Percentiles rank a stretch among this genome's conserved stretches.
phyloP scores from a whole-genome alignment of 1,140 invertebrate species.

The Condylostylus longicornis region DNA sequence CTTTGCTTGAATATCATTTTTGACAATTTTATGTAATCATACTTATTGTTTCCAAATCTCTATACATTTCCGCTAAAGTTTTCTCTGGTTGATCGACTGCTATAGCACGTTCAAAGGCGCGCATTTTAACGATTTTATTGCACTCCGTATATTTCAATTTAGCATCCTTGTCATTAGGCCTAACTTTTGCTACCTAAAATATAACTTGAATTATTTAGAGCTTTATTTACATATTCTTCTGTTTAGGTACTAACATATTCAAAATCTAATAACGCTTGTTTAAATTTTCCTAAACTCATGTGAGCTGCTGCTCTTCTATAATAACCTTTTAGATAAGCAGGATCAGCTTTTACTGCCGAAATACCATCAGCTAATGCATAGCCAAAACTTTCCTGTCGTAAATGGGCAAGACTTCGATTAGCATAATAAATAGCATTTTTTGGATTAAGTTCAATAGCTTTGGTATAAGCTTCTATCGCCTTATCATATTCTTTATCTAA shows the following conservation, averaged over 20 bases:
- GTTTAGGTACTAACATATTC: conserved; percentile 61
- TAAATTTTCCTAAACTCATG: conserved; percentile 96
- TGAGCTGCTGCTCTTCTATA: conserved; percentile 90
- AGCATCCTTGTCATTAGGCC: conserved; percentile 89
- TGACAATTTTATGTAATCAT: conserved; percentile 38
- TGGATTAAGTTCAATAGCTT: conserved; percentile 80
- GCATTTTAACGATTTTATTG: conserved; percentile 86
- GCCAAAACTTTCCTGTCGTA: conserved; percentile 85
- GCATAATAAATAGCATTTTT: conserved; percentile 72
- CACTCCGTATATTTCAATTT: conserved; percentile 88
- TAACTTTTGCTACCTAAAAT: conserved; percentile 65
- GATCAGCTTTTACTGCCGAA: conserved; percentile 79
- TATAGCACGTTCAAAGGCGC: conserved; percentile 96
- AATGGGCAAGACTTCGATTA: conserved; percentile 89
- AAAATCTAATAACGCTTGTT: conserved; percentile 89
- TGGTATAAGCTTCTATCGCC: conserved; percentile 79
- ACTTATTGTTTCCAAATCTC: conserved; percentile 86
- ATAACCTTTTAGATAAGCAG: conserved; percentile 81
- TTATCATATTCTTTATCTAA: conserved; percentile 77
- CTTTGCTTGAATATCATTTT: no score
- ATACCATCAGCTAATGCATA: conserved; percentile 84
- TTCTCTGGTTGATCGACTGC: conserved; percentile 78
- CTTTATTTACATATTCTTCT: background rate
- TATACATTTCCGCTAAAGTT: conserved; percentile 62
- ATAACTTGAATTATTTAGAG: conserved; percentile 8